Percentiles rank a stretch among this genome's conserved stretches.
Evolutionary conservation across 1,140 invertebrate genomes (phyloP).

Genomic region (Pollicipes pollicipes): DNA sequence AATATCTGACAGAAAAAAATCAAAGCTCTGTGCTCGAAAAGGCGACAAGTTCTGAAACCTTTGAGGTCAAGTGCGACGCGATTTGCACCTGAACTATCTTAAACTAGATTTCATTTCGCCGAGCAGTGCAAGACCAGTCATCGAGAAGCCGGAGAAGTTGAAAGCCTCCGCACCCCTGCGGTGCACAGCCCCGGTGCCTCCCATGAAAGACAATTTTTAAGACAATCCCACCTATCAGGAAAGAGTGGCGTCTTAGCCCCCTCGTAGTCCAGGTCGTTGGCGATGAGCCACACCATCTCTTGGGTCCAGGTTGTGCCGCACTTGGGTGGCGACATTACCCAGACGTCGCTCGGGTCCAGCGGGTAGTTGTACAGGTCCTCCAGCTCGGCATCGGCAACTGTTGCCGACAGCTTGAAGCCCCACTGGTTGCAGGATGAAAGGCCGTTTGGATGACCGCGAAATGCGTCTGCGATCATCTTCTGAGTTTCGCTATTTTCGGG

Average conservation of each 20-base stretch:
- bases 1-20: no score
- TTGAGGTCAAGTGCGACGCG: no score
- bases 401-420: background rate
- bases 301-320: constrained; percentile 61
- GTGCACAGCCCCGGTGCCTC: no score
- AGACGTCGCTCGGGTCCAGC: background rate
- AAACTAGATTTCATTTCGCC: no score
- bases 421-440: background rate
- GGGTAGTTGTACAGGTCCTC: background rate
- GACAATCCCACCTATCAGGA: background rate
- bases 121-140: no score
- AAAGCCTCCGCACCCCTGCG: no score
- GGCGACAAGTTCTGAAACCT: no score
- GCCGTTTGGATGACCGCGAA: background rate
- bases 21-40: no score
- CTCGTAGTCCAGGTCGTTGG: constrained; percentile 54
- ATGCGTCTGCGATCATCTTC: background rate
- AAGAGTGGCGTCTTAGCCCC: constrained; percentile 45
- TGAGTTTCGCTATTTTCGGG: background rate
- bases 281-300: constrained; percentile 57
- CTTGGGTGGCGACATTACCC: background rate
- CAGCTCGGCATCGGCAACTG: background rate
- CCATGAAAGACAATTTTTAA: no score
- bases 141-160: no score
- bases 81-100: no score